phyloP scores from a whole-genome alignment of 2,797 vertebrate species.

The Brachyrhaphis roseni region DNA sequence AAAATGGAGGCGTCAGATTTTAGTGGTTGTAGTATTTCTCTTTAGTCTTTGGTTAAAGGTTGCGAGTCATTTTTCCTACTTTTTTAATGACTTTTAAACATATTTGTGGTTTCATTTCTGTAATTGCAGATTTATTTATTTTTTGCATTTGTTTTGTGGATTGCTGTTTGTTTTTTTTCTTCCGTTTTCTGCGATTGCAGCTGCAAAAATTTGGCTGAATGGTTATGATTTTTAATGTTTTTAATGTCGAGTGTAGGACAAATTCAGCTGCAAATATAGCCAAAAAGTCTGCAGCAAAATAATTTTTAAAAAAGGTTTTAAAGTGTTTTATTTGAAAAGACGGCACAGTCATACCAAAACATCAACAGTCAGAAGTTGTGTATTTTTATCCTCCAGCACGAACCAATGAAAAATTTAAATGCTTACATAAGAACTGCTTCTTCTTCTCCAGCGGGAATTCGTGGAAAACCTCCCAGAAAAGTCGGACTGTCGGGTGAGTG shows the following conservation, averaged over 20 bases:
- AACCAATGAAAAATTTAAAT: constrained; percentile 5
- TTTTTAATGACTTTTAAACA: neutral
- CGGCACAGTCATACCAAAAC: neutral
- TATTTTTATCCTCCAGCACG: neutral
- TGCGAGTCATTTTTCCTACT: neutral
- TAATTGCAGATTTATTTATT: too few species aligned
- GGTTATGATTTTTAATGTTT: neutral
- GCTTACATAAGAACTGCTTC: constrained; percentile 96
- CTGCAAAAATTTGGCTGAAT: neutral
- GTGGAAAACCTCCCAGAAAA: constrained; percentile 98
- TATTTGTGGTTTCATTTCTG: too few species aligned
- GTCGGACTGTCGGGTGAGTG: constrained; percentile 90
- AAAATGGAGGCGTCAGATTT: too few species aligned
- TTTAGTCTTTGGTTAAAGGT: too few species aligned
- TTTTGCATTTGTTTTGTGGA: too few species aligned
- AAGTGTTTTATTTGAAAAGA: neutral
- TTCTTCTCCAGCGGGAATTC: constrained; percentile 96
- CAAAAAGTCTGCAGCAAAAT: neutral
- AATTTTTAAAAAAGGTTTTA: neutral
- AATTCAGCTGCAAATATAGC: neutral
- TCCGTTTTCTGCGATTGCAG: neutral
- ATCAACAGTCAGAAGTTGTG: neutral
- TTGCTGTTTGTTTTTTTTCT: too few species aligned
- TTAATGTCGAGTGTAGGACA: neutral
- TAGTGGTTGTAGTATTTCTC: too few species aligned